Base-by-base conservation (phyloP, 2,113 vertebrate species). In the Anoplopoma fimbria region DNA sequence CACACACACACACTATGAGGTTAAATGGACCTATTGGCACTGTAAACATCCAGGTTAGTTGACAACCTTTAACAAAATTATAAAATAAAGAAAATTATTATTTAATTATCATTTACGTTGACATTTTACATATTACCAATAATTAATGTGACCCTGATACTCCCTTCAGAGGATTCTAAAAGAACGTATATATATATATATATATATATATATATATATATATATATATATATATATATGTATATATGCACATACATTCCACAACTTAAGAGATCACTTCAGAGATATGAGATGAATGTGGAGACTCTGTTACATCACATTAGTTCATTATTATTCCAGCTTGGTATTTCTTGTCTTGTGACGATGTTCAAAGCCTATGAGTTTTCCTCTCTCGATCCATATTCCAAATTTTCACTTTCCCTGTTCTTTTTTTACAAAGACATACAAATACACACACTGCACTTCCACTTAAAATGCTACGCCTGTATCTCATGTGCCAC, bases 251-350 rank as follows among this genome's bases (percentile, higher is more conserved):
- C n/a, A 13, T 5, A 55, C 21, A n/a, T 51, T 15, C 13, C 7
- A 7, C 49, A 51, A 17, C 55, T 57, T 27, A 21, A 51, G 47
- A 51, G 12, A 57, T 57, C 55, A 27, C 51, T 53, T 53, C 51
- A 73, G 67, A 42, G 33, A 45, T 45, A 15, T 8, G 51, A 69
- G 36, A 68, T 53, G 23, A 60, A 21, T 23, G 38, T 58, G 33
- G 45, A 69, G 34, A 29, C 23, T 73, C 23, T 27, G 57, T 60
- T 72, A 83, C 34, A 47, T 71, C 17, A 42, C 65, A 73, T 38
- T 74, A 72, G n/a, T 51, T 86, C 25, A 75, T 87, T 90, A 75
- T 87, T 90, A 84, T 83, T 81, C 25, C 40, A 42, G 67, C 34
- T 75, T 31, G 10, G 25, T 63, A 62, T 75, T 77, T 64, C n/a